These are phyloP conservation scores for Schizopygopsis pylzovi DNA, from an alignment of 2,797 vertebrate species.

Conservation along the genomic window DNA sequence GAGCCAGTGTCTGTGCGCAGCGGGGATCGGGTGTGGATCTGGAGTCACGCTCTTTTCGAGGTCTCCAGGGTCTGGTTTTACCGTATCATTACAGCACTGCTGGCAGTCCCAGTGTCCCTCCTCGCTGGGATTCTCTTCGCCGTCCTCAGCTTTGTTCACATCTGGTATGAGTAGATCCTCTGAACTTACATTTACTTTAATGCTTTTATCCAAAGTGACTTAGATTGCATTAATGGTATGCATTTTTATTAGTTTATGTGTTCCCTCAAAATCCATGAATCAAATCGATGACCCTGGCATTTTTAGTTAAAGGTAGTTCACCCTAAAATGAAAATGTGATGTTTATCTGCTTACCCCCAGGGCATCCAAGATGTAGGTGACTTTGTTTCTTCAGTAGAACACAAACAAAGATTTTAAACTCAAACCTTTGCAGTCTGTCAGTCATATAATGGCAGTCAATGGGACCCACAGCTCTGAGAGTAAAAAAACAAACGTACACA, in stretches of 20 bases:
- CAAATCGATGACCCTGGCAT: not conserved
- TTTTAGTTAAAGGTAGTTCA: too few species aligned
- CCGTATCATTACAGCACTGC: conserved; percentile 72
- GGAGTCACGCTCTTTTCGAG: conserved; percentile 81
- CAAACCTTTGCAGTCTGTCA: too few species aligned
- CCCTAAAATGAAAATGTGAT: too few species aligned
- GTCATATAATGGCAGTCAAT: too few species aligned
- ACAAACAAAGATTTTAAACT: too few species aligned
- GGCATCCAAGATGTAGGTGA: too few species aligned
- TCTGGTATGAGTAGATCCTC: conserved; percentile 72
- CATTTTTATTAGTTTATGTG: too few species aligned
- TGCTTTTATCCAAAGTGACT: not conserved
- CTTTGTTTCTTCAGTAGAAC: too few species aligned
- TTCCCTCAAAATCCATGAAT: not conserved
- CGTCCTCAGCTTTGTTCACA: conserved; percentile 78
- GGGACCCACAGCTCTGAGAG: too few species aligned
- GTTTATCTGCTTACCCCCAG: too few species aligned
- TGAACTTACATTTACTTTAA: not conserved
- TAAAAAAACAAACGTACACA: too few species aligned
- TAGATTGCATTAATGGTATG: too few species aligned
- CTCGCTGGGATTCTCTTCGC: conserved; percentile 78
- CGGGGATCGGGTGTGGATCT: conserved; percentile 82
- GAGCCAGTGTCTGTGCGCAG: conserved; percentile 79
- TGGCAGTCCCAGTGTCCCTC: conserved; percentile 77
- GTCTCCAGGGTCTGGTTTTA: conserved; percentile 80